Evolutionary conservation across 2,888 invertebrate genomes (phyloP).

Genomic region (Papilio demoleus): DNA sequence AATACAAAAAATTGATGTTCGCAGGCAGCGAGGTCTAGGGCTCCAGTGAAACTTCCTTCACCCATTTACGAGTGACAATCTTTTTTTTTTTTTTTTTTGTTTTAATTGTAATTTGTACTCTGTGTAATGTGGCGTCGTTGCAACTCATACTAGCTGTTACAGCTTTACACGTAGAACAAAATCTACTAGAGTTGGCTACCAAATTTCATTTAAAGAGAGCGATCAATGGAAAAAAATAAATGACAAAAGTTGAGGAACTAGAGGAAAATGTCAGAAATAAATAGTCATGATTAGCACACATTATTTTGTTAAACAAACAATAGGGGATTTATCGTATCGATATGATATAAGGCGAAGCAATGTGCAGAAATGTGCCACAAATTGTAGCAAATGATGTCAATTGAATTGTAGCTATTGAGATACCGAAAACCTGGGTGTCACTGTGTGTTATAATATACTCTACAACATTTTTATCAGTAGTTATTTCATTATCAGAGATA

Average conservation of each 20-base stretch:
- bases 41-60: too few relatives aligned
- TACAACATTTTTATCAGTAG: neutral
- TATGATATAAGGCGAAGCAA: neutral
- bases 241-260: neutral
- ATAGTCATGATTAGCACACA: neutral
- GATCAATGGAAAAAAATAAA: neutral
- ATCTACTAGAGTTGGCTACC: too few relatives aligned
- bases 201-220: too few relatives aligned
- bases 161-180: too few relatives aligned
- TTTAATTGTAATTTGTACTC: too few relatives aligned
- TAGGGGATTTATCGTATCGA: neutral
- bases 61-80: too few relatives aligned
- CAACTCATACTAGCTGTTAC: too few relatives aligned
- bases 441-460: neutral
- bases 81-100: too few relatives aligned
- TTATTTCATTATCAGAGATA: constrained; percentile 3
- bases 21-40: too few relatives aligned
- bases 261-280: neutral
- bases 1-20: too few relatives aligned
- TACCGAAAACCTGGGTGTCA: neutral
- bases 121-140: too few relatives aligned
- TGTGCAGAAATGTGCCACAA: neutral
- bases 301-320: neutral
- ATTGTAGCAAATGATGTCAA: neutral
- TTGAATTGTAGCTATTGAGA: neutral